phyloP scores from a whole-genome alignment of 2,888 invertebrate genomes.

The Epiblema foenella region DNA sequence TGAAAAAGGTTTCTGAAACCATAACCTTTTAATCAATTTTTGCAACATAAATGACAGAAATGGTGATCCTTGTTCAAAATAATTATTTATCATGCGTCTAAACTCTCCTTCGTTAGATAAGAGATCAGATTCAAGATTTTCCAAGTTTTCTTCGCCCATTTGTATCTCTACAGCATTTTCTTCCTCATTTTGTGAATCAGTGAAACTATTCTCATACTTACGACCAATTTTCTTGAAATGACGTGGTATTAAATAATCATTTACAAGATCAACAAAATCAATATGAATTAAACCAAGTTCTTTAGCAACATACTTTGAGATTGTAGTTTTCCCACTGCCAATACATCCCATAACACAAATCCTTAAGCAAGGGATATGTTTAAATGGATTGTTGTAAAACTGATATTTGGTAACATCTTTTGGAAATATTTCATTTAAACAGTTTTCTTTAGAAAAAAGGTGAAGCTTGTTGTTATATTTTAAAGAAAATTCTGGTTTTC shows the following conservation, averaged over 20 bases:
- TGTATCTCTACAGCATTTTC: conserved; percentile 68
- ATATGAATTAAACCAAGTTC: conserved; percentile 84
- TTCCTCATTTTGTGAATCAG: conserved; percentile 64
- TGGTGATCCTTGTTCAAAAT: conserved; percentile 78
- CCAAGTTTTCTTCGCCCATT: conserved; percentile 66
- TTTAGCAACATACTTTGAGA: conserved; percentile 78
- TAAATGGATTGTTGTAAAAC: conserved; percentile 70
- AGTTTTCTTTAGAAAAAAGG: conserved; percentile 79
- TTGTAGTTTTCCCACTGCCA: conserved; percentile 82
- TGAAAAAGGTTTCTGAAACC: conserved; percentile 81
- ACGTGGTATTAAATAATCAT: conserved; percentile 67
- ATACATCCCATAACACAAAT: conserved; percentile 85
- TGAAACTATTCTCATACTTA: conserved; percentile 72
- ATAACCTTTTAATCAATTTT: conserved; percentile 74
- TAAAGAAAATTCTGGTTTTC: conserved; percentile 82
- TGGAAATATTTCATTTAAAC: conserved; percentile 75
- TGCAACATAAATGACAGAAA: conserved; percentile 74
- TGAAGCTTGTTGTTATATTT: conserved; percentile 83
- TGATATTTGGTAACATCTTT: conserved; percentile 79
- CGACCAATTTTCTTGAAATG: conserved; percentile 78
- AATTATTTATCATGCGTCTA: conserved; percentile 71
- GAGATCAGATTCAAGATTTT: conserved; percentile 62
- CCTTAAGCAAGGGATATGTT: conserved; percentile 77
- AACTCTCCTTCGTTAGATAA: conserved; percentile 70
- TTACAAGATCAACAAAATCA: conserved; percentile 74